A percentile compares a stretch with the other conserved stretches of the same genome.
These are phyloP conservation scores for Heterohyrax brucei DNA, from an alignment of 2,797 vertebrate species.

Conservation along the genomic window DNA sequence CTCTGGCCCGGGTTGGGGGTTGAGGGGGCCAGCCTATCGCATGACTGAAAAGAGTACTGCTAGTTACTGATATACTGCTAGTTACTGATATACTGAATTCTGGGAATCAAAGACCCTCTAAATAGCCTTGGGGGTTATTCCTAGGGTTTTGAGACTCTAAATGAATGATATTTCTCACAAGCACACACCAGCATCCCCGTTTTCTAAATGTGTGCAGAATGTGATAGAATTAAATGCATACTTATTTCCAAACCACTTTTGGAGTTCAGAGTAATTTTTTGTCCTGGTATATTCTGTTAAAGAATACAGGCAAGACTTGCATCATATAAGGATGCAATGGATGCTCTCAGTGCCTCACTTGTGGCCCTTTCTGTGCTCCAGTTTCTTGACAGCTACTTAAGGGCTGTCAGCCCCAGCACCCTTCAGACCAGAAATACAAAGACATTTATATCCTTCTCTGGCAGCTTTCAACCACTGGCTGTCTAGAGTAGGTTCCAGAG, in stretches of 20 bases:
- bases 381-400: not conserved
- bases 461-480: not conserved
- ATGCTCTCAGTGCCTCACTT: rapidly evolving
- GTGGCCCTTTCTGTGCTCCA: not conserved
- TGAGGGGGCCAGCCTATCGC: not conserved
- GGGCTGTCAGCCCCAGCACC: not conserved
- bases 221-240: not conserved
- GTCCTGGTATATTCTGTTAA: not conserved
- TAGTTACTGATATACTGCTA: not conserved
- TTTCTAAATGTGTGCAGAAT: not conserved
- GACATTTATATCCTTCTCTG: too few species aligned
- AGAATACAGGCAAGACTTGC: not conserved
- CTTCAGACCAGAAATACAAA: not conserved
- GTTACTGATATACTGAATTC: not conserved
- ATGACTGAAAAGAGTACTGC: not conserved
- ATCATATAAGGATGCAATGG: rapidly evolving
- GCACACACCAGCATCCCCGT: too few species aligned
- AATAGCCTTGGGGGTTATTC: not conserved
- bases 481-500: not conserved
- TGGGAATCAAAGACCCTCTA: not conserved
- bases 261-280: not conserved
- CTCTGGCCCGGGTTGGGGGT: not conserved
- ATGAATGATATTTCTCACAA: not conserved
- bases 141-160: not conserved
- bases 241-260: not conserved